Percentiles rank a stretch among this genome's conserved stretches.
Evolutionary conservation across 2,888 invertebrate genomes (phyloP).

Genomic region (Xanthorhoe spadicearia): DNA sequence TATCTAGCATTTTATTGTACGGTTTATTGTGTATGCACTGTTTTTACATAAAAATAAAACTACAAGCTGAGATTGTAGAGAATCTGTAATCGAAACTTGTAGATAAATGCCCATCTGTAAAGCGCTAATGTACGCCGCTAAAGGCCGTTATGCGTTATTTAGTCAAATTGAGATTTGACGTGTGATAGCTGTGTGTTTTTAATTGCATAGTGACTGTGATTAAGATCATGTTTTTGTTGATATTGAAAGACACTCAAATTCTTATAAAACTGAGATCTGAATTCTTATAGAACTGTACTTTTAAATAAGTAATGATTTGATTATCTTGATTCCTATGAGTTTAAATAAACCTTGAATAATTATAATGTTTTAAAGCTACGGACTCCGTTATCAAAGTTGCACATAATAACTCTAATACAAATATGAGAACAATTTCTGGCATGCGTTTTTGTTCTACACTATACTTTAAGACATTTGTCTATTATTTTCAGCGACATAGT

Average conservation of each 20-base stretch:
- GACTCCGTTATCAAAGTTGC: too few species aligned
- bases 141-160: background rate
- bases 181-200: too few species aligned
- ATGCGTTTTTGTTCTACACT: background rate
- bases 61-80: constrained; percentile 9
- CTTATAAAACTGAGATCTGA: too few species aligned
- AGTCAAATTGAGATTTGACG: background rate
- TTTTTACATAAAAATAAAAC: constrained; percentile 33
- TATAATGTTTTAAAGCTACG: too few species aligned
- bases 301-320: too few species aligned
- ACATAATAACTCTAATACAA: too few species aligned
- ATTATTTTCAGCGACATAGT: constrained; percentile 24
- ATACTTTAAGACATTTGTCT: constrained; percentile 3
- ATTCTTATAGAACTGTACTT: too few species aligned
- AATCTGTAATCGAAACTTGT: constrained; percentile 4
- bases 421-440: background rate
- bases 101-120: constrained; percentile 6
- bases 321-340: too few species aligned
- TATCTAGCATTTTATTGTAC: constrained; percentile 67
- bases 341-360: too few species aligned
- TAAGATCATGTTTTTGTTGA: too few species aligned
- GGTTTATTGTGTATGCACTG: constrained; percentile 36
- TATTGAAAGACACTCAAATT: too few species aligned
- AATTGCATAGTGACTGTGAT: too few species aligned
- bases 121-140: background rate